Conservation (phyloP, 2,113 vertebrate genomes). For the Ictidomys tridecemlineatus region DNA sequence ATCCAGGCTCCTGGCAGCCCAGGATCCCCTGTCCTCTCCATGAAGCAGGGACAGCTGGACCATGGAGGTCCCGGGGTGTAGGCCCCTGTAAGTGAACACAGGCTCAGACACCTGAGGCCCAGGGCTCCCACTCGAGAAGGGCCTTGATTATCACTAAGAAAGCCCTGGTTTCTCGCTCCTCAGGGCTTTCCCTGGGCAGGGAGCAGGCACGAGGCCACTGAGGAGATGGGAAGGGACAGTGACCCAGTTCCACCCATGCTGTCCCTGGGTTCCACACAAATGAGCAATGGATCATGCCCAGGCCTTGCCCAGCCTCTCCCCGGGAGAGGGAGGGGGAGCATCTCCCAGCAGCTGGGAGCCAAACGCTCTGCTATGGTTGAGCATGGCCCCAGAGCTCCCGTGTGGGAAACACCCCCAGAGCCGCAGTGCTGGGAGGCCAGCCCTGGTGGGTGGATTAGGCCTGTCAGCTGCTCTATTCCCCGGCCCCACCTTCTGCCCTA, state of each 20-base stretch:
- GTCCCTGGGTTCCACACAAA: neutral
- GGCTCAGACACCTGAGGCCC: neutral
- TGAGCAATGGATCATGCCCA: no score
- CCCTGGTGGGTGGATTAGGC: neutral
- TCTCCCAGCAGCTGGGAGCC: neutral
- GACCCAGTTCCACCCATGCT: neutral
- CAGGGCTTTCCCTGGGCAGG: rapidly evolving
- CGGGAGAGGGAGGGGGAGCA: no score
- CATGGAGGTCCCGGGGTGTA: neutral
- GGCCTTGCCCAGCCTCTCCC: neutral
- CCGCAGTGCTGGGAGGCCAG: no score
- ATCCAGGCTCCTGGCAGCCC: neutral
- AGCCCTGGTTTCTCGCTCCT: rapidly evolving
- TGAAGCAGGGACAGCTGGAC: no score
- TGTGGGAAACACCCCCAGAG: neutral
- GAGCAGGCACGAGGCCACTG: no score
- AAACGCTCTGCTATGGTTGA: no score
- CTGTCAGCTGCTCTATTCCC: neutral
- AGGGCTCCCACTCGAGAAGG: neutral
- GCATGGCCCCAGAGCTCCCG: rapidly evolving
- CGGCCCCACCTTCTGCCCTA: neutral
- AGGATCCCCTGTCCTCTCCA: neutral
- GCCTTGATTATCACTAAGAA: neutral
- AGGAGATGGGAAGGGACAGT: neutral
- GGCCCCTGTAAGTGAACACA: neutral